phyloP scores from a whole-genome alignment of 2,888 invertebrate species.

The Drosophila trichaetosa region DNA sequence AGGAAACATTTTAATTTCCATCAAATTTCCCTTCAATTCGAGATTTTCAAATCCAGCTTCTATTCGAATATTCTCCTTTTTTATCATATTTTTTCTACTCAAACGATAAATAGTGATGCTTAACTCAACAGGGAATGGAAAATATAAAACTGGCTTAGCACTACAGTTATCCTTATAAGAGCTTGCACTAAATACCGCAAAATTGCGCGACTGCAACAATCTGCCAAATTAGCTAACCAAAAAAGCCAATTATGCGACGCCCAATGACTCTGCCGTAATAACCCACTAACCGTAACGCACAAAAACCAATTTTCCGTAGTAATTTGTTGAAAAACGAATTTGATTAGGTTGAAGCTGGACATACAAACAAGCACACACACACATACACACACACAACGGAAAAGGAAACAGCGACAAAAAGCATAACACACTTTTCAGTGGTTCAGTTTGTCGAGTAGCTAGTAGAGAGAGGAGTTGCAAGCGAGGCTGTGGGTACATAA shows the following conservation, averaged over 20 bases:
- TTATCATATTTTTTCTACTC: not conserved
- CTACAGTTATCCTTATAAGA: constrained; percentile 10
- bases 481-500: constrained; percentile 8
- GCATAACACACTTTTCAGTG: constrained; percentile 49
- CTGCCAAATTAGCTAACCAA: constrained; percentile 39
- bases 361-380: not conserved
- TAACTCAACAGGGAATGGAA: not conserved
- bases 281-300: constrained; percentile 31
- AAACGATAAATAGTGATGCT: not conserved
- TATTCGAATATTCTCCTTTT: not conserved
- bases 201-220: constrained; percentile 41
- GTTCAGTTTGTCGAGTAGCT: constrained; percentile 28
- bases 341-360: constrained; percentile 50
- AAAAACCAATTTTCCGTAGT: constrained; percentile 59
- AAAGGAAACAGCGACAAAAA: constrained; percentile 28
- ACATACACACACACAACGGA: not conserved
- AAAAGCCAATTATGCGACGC: constrained; percentile 31
- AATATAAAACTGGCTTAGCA: constrained; percentile 2
- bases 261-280: not conserved
- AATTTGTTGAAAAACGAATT: constrained; percentile 59
- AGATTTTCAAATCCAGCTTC: not conserved
- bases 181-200: constrained; percentile 11
- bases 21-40: not conserved
- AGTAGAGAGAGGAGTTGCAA: not conserved
- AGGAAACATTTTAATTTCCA: not conserved